These are phyloP conservation scores for Rhizomys pruinosus DNA, from an alignment of 2,113 vertebrate genomes.

Conservation along the genomic window DNA sequence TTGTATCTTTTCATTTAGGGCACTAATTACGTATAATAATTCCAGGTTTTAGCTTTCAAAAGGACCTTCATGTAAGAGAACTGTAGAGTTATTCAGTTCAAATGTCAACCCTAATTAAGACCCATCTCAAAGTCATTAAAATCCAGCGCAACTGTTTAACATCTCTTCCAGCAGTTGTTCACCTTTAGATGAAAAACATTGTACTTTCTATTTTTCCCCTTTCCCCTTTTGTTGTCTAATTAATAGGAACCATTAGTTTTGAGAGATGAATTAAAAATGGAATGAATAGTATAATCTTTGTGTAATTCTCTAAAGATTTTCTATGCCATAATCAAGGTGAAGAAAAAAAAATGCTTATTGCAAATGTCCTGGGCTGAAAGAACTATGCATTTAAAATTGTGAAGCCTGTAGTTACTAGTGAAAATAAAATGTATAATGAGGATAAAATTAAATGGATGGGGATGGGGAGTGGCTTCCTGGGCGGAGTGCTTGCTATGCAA, in stretches of 20 bases:
- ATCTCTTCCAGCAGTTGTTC: slow-evolving; percentile 40
- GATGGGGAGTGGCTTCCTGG: background rate
- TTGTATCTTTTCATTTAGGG: slow-evolving; percentile 59
- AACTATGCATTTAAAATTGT: slow-evolving; percentile 27
- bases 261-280: slow-evolving; percentile 54
- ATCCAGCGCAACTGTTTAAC: slow-evolving; percentile 62
- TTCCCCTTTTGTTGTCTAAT: slow-evolving; percentile 78
- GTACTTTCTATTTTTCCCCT: slow-evolving; percentile 3
- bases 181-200: slow-evolving; percentile 61
- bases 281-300: slow-evolving; percentile 56
- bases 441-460: slow-evolving; percentile 27
- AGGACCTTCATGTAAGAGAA: slow-evolving; percentile 48
- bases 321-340: slow-evolving; percentile 49
- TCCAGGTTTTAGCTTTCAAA: slow-evolving; percentile 65
- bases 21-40: slow-evolving; percentile 69
- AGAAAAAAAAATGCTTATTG: slow-evolving; percentile 58
- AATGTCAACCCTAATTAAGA: slow-evolving; percentile 77
- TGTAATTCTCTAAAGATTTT: slow-evolving; percentile 42
- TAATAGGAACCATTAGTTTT: slow-evolving; percentile 77
- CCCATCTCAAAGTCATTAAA: slow-evolving; percentile 77
- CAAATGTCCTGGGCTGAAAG: slow-evolving; percentile 50
- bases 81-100: slow-evolving; percentile 52
- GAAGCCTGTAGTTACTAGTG: slow-evolving; percentile 38
- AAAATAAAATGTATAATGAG: slow-evolving; percentile 48
- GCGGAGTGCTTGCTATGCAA: background rate